Base-by-base conservation (phyloP, 2,113 vertebrate species). In the Neodon shergylaensis region DNA sequence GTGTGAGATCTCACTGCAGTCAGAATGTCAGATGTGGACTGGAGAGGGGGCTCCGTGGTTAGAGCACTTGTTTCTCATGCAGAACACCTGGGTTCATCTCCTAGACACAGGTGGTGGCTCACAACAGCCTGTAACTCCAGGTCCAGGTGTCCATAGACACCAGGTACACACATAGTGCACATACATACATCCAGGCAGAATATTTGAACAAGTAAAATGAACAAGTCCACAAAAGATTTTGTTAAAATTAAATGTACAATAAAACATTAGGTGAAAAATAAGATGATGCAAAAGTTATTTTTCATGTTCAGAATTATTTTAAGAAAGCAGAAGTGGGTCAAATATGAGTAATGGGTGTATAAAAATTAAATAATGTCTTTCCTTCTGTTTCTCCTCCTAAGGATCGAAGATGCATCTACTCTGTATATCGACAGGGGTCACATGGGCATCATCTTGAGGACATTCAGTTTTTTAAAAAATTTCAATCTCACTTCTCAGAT, bases 341-440 rank as follows among this genome's bases (percentile, higher is more conserved):
- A 63, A 63, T 44, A 26, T 24, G 58, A 4, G 28, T 19, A 58
- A 42, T 4, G 3, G 26, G 31, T 22, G 24, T n/a, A 19, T 17
- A n/a, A 79, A 54, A 3, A 16, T 39, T 82, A 63, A 83, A 14
- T 83, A 42, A 14, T 83, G n/a, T 3, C 11, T 54, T 61, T 63
- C n/a, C 52, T 63, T 63, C 31, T 42, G n/a, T 39, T 42, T 63
- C 81, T 44, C 17, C 24, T 83, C 7, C 24, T 42, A 63, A 42
- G 5, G 7, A 9, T 42, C 21, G 6, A 17, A 63, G 24, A 83
- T 17, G 8, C 10, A 19, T 26, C 28, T 31, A 63, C 10, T 42
- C 8, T 42, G 19, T 19, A 44, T 4, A 42, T 28, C 0, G 0
- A 28, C n/a, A 39, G 2, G 5, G 28, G 13, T 83, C n/a, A 42